Conservation (phyloP, 2,797 vertebrate species). For the Phrynocephalus forsythii region DNA sequence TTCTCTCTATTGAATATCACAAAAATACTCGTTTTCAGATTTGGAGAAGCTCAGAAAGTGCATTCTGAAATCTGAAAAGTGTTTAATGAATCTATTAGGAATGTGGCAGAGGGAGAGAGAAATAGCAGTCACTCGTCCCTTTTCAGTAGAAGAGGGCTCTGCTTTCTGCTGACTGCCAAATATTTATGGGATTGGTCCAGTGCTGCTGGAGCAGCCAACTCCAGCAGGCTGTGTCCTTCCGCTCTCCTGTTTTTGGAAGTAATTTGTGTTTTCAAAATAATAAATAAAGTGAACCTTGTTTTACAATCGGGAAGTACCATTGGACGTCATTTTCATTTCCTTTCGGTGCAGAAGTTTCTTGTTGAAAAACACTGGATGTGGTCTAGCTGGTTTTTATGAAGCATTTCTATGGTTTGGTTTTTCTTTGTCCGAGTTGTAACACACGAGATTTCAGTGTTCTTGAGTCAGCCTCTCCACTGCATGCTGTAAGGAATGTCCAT, state of each 20-base stretch:
- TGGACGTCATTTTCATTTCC: conserved; percentile 13
- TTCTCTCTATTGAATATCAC: too few species aligned
- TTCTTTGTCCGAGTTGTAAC: neutral
- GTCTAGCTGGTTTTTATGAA: neutral
- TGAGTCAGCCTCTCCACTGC: too few species aligned
- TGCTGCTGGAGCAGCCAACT: conserved; percentile 68
- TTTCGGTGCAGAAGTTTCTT: neutral
- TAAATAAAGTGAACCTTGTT: conserved; percentile 67
- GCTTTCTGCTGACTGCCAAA: conserved; percentile 76
- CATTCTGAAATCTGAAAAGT: conserved; percentile 62
- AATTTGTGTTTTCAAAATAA: conserved; percentile 78
- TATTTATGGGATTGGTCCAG: conserved; percentile 78
- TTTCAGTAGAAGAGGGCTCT: conserved; percentile 73
- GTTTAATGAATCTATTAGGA: conserved; percentile 69
- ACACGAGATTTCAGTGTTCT: neutral
- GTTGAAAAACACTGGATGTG: neutral
- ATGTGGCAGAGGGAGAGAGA: conserved; percentile 68
- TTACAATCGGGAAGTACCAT: conserved; percentile 61
- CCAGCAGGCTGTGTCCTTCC: conserved; percentile 72
- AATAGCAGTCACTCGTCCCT: conserved; percentile 71
- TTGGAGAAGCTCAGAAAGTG: conserved; percentile 31
- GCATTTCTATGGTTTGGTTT: neutral
- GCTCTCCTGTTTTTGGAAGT: conserved; percentile 81
- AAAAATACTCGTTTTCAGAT: neutral
- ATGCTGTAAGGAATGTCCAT: too few species aligned